phyloP scores from a whole-genome alignment of 2,797 vertebrate species.

The Sparidentex hasta region DNA sequence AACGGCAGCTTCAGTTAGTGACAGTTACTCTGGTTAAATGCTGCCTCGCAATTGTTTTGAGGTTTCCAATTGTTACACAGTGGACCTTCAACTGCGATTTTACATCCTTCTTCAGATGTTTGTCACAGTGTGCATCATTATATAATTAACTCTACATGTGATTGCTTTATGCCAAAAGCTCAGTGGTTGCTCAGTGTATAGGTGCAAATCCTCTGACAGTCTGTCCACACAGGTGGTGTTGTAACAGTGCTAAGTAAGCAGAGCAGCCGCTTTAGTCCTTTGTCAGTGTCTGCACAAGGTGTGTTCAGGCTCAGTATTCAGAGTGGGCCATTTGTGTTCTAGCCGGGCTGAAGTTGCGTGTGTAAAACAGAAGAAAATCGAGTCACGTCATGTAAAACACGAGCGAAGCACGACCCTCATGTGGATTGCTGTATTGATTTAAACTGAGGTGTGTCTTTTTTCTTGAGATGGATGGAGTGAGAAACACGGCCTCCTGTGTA shows the following conservation, averaged over 20 bases:
- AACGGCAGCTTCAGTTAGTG: too few relatives aligned
- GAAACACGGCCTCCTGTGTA: too few relatives aligned
- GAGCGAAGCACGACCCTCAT: too few relatives aligned
- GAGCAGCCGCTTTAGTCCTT: not conserved
- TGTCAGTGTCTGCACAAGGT: not conserved
- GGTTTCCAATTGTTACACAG: too few relatives aligned
- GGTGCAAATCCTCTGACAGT: not conserved
- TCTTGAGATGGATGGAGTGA: not conserved
- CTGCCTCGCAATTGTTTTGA: too few relatives aligned
- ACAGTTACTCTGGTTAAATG: too few relatives aligned
- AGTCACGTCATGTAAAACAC: not conserved
- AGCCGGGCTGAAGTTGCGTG: not conserved
- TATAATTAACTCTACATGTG: not conserved
- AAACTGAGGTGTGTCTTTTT: not conserved
- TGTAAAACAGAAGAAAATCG: not conserved
- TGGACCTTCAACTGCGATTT: not conserved
- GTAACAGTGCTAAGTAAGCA: not conserved
- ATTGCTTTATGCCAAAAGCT: not conserved
- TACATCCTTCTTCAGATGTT: not conserved
- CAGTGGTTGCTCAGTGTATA: too few relatives aligned
- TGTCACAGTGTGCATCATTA: not conserved
- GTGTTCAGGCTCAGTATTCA: not conserved
- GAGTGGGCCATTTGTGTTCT: not conserved
- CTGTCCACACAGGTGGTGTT: not conserved
- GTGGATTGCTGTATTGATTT: not conserved